A percentile compares a stretch with the other conserved stretches of the same genome.
Evolutionary conservation across 2,888 invertebrate species (phyloP).

Genomic region (Strigamia maritima): DNA sequence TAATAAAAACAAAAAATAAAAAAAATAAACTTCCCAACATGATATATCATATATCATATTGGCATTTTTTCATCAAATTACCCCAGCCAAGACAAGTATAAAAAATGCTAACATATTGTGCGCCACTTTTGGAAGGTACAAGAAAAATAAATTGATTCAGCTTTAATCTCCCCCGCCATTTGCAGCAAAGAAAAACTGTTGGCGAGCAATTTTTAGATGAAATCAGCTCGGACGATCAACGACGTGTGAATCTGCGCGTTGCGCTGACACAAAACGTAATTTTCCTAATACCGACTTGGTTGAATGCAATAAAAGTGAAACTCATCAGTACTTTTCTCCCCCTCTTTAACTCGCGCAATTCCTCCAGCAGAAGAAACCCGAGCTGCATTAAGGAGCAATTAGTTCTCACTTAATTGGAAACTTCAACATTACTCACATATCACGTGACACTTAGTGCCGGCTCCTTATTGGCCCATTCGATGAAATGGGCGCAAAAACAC

Average conservation of each 20-base stretch:
- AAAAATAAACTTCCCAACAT: no score
- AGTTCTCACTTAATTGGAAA: conserved; percentile 4
- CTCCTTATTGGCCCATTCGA: background rate
- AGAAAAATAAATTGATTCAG: background rate
- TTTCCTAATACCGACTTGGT: background rate
- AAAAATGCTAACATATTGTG: no score
- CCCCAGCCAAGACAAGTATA: background rate
- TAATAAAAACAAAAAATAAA: no score
- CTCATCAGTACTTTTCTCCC: background rate
- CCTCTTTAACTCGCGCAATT: background rate
- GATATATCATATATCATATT: background rate
- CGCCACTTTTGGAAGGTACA: no score
- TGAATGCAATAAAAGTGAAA: background rate
- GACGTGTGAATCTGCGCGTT: background rate
- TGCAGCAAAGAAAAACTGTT: background rate
- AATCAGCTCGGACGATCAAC: background rate
- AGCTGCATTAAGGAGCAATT: conserved; percentile 4
- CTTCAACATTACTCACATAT: background rate
- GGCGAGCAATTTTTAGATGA: background rate
- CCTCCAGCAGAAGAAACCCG: background rate
- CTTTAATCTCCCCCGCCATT: background rate
- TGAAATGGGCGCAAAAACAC: background rate
- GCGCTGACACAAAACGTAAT: background rate
- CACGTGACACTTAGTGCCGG: background rate
- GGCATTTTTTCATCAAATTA: background rate